Evolutionary conservation across 2,888 invertebrate species (phyloP), one percentile per base, ranked within the genome.

Genomic region (Xestia ashworthii): DNA sequence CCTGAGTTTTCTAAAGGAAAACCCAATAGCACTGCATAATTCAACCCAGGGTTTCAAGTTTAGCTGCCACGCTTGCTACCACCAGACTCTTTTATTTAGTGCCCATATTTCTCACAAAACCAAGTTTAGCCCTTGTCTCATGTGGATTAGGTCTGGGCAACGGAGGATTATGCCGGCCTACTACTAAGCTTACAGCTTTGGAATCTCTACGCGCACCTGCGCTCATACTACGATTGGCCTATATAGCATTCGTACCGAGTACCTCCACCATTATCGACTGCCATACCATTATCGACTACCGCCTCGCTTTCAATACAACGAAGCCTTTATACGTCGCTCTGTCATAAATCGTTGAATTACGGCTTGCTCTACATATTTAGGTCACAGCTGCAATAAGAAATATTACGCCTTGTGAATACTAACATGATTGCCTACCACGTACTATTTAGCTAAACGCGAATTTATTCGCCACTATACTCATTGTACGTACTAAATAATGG

Each of bases 311-410:
- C 25, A 8, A 62, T 86, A 72, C n/a, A 25, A 68, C 60, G 60
- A 14, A 50, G 12, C 14, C 83, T 44, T 69, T 38, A 72, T 19
- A 12, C 12, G 46, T 74, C 48, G 71, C 81, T 66, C 81, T 81
- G 70, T 84, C 85, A 86, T 89, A 88, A 89, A 88, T 90, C 77
- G 70, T 87, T 73, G 77, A 84, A 85, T 88, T 85, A 89, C 71
- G 73, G 75, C 80, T 78, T 62, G 76, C 76, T 86, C 74, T 80
- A 68, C 76, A 84, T 83, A 90, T 89, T 87, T 87, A 86, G 90
- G 91, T 87, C 89, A 78, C 89, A 90, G 89, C 90, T 89, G 85
- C 86, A 84, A 74, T 78, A 79, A 81, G 76, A 82, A 78, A 76
- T 67, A 86, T 77, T 74, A 81, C 77, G 71, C 77, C 71, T 79